Evolutionary conservation across 1,140 invertebrate species (phyloP).

Genomic region (Zaprionus gabonicus): DNA sequence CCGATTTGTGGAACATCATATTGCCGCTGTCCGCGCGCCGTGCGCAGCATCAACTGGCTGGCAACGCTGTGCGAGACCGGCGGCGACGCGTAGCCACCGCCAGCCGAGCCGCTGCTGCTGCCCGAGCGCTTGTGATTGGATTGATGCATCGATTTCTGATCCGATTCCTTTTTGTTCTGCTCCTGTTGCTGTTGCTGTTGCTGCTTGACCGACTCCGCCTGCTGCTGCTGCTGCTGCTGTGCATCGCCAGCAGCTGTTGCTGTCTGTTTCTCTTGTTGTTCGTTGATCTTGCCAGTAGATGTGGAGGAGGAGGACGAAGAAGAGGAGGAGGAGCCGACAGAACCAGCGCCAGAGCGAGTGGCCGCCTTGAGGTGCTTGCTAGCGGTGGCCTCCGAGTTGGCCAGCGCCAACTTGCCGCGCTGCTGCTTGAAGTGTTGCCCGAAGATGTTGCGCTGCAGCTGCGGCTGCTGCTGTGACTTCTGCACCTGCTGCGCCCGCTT

Average conservation of each 20-base stretch:
- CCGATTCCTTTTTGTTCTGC: constrained; percentile 56
- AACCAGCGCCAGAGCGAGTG: constrained; percentile 48
- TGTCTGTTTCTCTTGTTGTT: constrained; percentile 8
- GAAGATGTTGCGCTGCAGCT: constrained; percentile 72
- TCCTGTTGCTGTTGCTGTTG: constrained; percentile 37
- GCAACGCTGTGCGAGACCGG: constrained; percentile 84
- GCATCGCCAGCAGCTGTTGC: constrained; percentile 16
- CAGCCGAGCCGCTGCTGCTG: constrained; percentile 15
- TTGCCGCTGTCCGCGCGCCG: constrained; percentile 87
- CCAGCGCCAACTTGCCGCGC: constrained; percentile 64
- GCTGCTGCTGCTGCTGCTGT: constrained; percentile 39
- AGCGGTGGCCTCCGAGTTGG: constrained; percentile 69
- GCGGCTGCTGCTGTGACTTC: neutral
- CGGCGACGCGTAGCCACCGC: constrained; percentile 54
- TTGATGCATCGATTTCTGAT: constrained; percentile 54
- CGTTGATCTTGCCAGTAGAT: neutral
- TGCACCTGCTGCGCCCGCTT: constrained; percentile 54
- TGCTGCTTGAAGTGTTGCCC: constrained; percentile 76
- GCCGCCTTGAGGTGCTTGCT: constrained; percentile 63
- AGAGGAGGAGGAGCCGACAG: neutral
- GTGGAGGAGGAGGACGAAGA: neutral
- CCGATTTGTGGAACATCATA: constrained; percentile 90
- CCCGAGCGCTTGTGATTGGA: constrained; percentile 77
- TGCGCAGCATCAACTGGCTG: constrained; percentile 88
- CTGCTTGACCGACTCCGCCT: constrained; percentile 4